Evolutionary conservation across 2,888 invertebrate species (phyloP).

Genomic region (Opisthograptis luteolata): DNA sequence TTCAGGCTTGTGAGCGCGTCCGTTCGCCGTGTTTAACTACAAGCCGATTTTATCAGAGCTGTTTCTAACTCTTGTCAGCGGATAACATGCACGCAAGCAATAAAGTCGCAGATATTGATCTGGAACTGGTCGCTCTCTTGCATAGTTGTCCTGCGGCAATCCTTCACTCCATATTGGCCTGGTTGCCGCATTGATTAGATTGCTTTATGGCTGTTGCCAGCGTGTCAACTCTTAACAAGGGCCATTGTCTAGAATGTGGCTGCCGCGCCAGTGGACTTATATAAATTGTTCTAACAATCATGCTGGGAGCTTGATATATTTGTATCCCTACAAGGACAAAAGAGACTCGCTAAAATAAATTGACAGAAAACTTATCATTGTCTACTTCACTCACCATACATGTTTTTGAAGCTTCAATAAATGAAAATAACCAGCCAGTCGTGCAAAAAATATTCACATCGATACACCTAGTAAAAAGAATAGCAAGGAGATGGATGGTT

Average conservation of each 20-base stretch:
- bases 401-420: conserved; percentile 16
- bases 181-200: conserved; percentile 56
- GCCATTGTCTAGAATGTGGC: conserved; percentile 58
- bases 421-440: conserved; percentile 18
- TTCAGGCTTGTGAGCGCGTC: conserved; percentile 48
- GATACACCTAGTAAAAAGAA: conserved; percentile 55
- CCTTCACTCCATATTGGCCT: conserved; percentile 57
- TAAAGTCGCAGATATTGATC: conserved; percentile 62
- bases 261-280: conserved; percentile 44
- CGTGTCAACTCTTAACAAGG: conserved; percentile 59
- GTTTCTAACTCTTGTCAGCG: conserved; percentile 56
- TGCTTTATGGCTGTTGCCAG: conserved; percentile 61
- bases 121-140: conserved; percentile 53
- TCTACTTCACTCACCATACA: conserved; percentile 13
- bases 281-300: conserved; percentile 56
- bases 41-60: conserved; percentile 56
- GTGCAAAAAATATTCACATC: conserved; percentile 36
- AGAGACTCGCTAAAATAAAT: neutral
- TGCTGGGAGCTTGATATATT: conserved; percentile 52
- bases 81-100: conserved; percentile 56
- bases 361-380: conserved; percentile 5
- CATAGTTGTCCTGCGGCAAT: conserved; percentile 50
- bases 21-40: conserved; percentile 44
- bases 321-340: conserved; percentile 38
- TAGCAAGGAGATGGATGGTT: conserved; percentile 74